These are phyloP conservation scores for Agrypnus murinus DNA, from an alignment of 2,888 invertebrate genomes.

Conservation along the genomic window DNA sequence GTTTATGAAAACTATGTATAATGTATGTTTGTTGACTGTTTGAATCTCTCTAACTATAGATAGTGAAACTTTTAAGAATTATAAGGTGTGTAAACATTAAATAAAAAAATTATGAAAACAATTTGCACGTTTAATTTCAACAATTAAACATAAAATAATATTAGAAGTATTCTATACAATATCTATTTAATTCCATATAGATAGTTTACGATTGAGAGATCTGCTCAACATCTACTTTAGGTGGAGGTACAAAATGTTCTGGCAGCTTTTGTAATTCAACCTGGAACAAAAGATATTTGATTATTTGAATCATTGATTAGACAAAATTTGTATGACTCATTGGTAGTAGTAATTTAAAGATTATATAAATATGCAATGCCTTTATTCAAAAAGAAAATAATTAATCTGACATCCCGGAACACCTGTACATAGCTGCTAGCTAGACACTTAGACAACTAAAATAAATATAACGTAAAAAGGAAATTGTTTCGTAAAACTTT, in stretches of 20 bases:
- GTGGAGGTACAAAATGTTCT: slow-evolving; percentile 56
- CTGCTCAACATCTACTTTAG: not conserved
- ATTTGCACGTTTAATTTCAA: not conserved
- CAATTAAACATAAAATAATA: not conserved
- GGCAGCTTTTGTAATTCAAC: slow-evolving; percentile 63
- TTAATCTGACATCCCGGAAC: too few species aligned
- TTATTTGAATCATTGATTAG: too few species aligned
- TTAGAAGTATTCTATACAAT: not conserved
- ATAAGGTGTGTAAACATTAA: slow-evolving; percentile 21
- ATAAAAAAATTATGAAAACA: not conserved
- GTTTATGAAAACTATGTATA: slow-evolving; percentile 10
- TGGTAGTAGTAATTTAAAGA: too few species aligned
- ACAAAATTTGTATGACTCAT: too few species aligned
- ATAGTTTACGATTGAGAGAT: too few species aligned
- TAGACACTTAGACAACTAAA: too few species aligned
- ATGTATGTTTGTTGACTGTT: slow-evolving; percentile 23
- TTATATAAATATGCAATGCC: too few species aligned
- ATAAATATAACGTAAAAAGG: too few species aligned
- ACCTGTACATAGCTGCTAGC: too few species aligned
- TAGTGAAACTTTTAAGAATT: slow-evolving; percentile 12
- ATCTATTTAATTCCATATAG: not conserved
- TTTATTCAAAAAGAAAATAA: too few species aligned
- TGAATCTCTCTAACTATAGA: slow-evolving; percentile 30
- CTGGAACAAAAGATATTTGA: slow-evolving; percentile 56
- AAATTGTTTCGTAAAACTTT: too few species aligned